Evolutionary conservation across 2,113 vertebrate species (phyloP), one percentile per base, ranked within the genome.

Genomic region (Tichodroma muraria): DNA sequence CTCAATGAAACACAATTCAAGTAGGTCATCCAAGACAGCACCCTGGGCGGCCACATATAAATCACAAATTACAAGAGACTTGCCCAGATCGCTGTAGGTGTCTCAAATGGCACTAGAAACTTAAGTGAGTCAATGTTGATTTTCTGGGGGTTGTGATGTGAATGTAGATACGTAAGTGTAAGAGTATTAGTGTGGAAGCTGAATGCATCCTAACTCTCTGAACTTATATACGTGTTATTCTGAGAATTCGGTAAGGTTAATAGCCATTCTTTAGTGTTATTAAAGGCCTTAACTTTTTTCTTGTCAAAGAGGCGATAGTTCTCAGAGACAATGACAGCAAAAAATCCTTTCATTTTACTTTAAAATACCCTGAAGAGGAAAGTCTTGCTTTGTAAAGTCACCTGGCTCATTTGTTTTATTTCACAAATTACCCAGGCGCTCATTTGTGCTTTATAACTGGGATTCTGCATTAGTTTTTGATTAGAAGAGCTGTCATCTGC

Each of bases 391-490:
- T 94, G 79, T 81, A 75, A 97, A 97, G 95, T 93, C 13, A 22
- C 95, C 90, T 96, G 75, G 94, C 56, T 97, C 87, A 76, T 94
- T 97, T 97, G 89, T 86, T 93, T 96, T 89, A 90, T 93, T 96
- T 89, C 80, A 64, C 71, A 85, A 89, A 92, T 93, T 90, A 83
- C 80, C 65, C 76, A 94, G 59, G 70, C 1, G 1, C 71, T 59
- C 40, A 50, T 95, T 96, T 95, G 80, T 96, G 63, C 75, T 86
- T 93, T 72, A 54, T 86, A 89, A 87, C 88, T 60, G 69, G 38
- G 63, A 73, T 64, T 93, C 44, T 2, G 73, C 14, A 1, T 85
- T 86, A 64, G 82, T 45, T 94, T 77, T 86, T 95, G 90, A 92
- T 95, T 84, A 95, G 92, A 95, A 95, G 90, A 96, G 76, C 82